phyloP scores from a whole-genome alignment of 2,888 invertebrate species.

The Xanthorhoe designata region DNA sequence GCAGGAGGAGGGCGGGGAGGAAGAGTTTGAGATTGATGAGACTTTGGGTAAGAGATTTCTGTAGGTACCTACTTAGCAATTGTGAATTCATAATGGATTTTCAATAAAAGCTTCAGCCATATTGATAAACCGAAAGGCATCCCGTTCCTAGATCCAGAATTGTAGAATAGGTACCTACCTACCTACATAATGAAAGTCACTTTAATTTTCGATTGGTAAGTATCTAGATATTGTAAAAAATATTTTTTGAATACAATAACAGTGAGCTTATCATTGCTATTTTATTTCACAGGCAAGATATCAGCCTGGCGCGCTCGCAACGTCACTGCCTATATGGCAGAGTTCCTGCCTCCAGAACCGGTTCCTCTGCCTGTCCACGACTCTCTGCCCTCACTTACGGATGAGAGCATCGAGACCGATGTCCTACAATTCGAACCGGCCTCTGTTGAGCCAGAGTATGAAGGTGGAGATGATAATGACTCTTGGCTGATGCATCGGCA shows the following conservation, averaged over 20 bases:
- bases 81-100: too few relatives aligned
- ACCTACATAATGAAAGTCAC: too few relatives aligned
- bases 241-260: too few relatives aligned
- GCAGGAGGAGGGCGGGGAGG: slow-evolving; percentile 68
- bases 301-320: slow-evolving; percentile 89
- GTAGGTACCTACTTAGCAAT: neutral
- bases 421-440: slow-evolving; percentile 74
- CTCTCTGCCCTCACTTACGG: slow-evolving; percentile 84
- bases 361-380: slow-evolving; percentile 88
- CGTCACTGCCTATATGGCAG: slow-evolving; percentile 88
- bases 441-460: slow-evolving; percentile 66
- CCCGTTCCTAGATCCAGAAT: too few relatives aligned
- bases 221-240: too few relatives aligned
- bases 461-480: slow-evolving; percentile 72
- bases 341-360: slow-evolving; percentile 89
- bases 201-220: too few relatives aligned
- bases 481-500: slow-evolving; percentile 77
- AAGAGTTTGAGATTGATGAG: slow-evolving; percentile 70
- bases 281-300: slow-evolving; percentile 66
- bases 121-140: too few relatives aligned
- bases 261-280: neutral
- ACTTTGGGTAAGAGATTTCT: slow-evolving; percentile 58
- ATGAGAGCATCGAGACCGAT: slow-evolving; percentile 69
- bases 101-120: too few relatives aligned
- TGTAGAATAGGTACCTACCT: neutral